Evolutionary conservation across 2,888 invertebrate genomes (phyloP).

Genomic region (Dryobotodes eremita): DNA sequence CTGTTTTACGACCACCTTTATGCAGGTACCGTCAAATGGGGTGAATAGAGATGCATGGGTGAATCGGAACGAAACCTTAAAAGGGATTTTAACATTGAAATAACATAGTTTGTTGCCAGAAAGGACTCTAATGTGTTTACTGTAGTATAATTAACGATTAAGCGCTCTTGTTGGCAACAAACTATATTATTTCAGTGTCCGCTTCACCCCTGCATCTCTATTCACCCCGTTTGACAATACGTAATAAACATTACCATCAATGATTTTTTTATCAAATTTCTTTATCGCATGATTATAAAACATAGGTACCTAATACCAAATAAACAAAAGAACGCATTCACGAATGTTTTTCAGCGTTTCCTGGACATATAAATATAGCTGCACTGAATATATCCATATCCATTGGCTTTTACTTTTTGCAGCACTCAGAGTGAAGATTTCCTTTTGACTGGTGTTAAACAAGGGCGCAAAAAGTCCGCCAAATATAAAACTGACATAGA

Average conservation of each 20-base stretch:
- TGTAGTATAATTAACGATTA: no score
- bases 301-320: not conserved
- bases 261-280: no score
- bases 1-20: not conserved
- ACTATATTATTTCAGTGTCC: no score
- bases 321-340: not conserved
- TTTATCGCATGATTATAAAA: not conserved
- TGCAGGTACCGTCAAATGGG: not conserved
- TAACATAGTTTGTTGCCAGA: no score
- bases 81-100: no score
- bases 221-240: not conserved
- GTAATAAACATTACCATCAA: not conserved
- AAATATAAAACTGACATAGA: not conserved
- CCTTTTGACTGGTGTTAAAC: not conserved
- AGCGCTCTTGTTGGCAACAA: no score
- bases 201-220: no score
- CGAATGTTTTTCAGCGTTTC: not conserved
- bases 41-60: no score
- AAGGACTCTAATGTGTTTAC: no score
- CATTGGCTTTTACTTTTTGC: not conserved
- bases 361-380: not conserved
- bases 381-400: not conserved
- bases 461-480: not conserved
- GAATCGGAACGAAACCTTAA: no score
- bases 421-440: not conserved